Conservation (phyloP, 2,797 vertebrate genomes). For the Melanogrammus aeglefinus region DNA sequence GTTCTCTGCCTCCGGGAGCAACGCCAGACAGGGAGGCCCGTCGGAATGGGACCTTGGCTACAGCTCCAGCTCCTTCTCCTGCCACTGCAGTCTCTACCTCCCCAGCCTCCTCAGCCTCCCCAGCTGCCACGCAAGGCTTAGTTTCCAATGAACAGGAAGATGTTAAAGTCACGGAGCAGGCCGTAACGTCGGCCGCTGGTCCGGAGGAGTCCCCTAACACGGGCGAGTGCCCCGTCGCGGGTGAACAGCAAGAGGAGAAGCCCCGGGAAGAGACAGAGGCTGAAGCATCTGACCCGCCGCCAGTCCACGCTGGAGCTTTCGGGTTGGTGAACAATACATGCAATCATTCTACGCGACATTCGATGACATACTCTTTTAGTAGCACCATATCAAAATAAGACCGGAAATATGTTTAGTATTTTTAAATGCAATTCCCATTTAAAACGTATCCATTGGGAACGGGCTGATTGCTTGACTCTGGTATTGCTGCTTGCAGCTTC, state of each 20-base stretch:
- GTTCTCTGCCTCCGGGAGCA: neutral
- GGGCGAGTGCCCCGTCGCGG: slow-evolving; percentile 16
- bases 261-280: slow-evolving; percentile 43
- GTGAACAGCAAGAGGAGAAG: slow-evolving; percentile 46
- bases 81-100: slow-evolving; percentile 12
- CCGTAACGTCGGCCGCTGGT: neutral
- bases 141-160: slow-evolving; percentile 20
- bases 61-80: slow-evolving; percentile 30
- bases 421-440: too few relatives aligned
- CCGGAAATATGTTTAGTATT: too few relatives aligned
- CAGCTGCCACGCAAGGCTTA: slow-evolving; percentile 20
- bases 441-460: too few relatives aligned
- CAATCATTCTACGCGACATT: too few relatives aligned
- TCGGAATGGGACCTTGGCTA: slow-evolving; percentile 8
- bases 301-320: slow-evolving; percentile 51
- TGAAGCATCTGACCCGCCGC: slow-evolving; percentile 30
- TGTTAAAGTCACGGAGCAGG: neutral
- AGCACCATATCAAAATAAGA: neutral
- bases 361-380: neutral
- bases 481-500: too few relatives aligned
- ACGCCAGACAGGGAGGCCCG: neutral
- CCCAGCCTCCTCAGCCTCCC: neutral
- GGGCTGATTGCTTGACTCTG: too few relatives aligned
- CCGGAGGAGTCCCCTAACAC: neutral
- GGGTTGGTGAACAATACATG: slow-evolving; percentile 46